Conservation (phyloP, 2,888 invertebrate genomes). For the Adineta ricciae region DNA sequence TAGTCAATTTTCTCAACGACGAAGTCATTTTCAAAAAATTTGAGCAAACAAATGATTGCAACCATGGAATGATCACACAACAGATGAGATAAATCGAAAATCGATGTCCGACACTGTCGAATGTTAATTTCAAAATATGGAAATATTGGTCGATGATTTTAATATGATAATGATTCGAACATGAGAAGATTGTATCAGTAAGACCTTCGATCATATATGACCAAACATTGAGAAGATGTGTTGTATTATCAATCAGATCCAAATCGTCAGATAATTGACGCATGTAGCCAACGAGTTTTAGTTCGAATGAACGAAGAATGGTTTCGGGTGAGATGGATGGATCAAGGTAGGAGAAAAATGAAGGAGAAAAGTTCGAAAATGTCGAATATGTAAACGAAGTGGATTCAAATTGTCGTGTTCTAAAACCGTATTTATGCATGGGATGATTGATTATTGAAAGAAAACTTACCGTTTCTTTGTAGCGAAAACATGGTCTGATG, state of each 20-base stretch:
- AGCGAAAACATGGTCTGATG: background rate
- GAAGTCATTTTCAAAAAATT: constrained; percentile 17
- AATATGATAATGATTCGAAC: constrained; percentile 61
- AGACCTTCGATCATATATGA: constrained; percentile 73
- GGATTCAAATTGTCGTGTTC: constrained; percentile 12
- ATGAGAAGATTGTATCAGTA: constrained; percentile 58
- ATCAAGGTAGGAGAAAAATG: background rate
- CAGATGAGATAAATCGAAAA: background rate
- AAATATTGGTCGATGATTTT: constrained; percentile 22
- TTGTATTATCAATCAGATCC: background rate
- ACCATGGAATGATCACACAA: constrained; percentile 22
- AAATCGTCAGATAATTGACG: background rate
- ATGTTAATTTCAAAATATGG: background rate
- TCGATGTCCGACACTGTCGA: background rate
- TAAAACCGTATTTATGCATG: background rate
- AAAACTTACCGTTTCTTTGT: background rate
- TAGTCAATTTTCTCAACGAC: background rate
- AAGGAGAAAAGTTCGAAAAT: background rate
- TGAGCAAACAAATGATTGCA: constrained; percentile 20
- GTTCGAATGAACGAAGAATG: background rate
- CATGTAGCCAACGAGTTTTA: background rate
- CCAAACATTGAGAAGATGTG: constrained; percentile 67
- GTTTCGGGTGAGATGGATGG: background rate
- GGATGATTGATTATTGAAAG: background rate
- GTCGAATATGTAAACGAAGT: constrained; percentile 8